Conservation (phyloP, 2,113 vertebrate species). For the Anser cygnoides region DNA sequence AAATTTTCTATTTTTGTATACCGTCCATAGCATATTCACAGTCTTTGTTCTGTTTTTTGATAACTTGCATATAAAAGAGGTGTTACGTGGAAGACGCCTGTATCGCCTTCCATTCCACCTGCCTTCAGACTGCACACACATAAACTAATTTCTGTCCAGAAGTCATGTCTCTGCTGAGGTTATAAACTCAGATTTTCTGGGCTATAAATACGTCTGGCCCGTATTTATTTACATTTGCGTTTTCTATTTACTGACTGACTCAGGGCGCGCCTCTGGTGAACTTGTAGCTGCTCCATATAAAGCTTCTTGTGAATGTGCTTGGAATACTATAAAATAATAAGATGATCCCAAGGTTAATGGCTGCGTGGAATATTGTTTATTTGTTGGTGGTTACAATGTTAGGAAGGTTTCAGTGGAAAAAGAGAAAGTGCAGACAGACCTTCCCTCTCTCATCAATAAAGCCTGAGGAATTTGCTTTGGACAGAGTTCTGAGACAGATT, state of each 20-base stretch:
- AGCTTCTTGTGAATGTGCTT: neutral
- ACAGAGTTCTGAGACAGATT: neutral
- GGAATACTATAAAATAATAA: neutral
- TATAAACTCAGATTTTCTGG: neutral
- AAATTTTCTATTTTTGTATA: neutral
- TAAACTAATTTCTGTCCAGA: neutral
- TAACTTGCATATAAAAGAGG: accelerated
- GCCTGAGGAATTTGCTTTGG: neutral
- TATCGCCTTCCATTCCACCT: neutral
- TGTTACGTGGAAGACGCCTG: neutral
- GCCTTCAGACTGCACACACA: neutral
- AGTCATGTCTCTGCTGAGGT: neutral
- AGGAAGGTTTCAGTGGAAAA: neutral
- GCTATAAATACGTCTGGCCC: neutral
- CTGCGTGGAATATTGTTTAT: neutral
- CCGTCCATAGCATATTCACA: neutral
- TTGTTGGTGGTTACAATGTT: neutral
- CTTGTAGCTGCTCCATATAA: neutral
- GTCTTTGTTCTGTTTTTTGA: neutral
- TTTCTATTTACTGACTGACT: neutral
- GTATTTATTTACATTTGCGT: neutral
- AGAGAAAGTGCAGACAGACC: neutral
- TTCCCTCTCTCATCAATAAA: accelerated
- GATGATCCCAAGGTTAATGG: neutral
- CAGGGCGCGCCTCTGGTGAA: accelerated